Percentiles rank a stretch among this genome's conserved stretches.
Conservation (phyloP, 92 coral and sea anemone species). For the Epizoanthus scotinus region DNA sequence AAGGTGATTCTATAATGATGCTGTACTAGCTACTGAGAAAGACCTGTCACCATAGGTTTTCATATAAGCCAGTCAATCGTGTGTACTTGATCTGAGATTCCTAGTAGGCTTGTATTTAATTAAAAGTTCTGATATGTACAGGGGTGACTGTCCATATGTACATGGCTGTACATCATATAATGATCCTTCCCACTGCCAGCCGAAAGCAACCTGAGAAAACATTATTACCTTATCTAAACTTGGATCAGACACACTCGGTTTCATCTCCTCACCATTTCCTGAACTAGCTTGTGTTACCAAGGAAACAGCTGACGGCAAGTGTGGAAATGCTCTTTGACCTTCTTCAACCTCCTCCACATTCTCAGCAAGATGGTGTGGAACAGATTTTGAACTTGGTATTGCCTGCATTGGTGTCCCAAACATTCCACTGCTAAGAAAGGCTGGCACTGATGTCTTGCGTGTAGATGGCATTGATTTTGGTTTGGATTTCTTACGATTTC, state of each 20-base stretch:
- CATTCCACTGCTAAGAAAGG: conserved; percentile 22
- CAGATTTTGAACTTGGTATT: conserved; percentile 59
- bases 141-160: too few relatives aligned
- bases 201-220: not conserved
- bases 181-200: too few relatives aligned
- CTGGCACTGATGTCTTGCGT: conserved; percentile 58
- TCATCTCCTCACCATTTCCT: not conserved
- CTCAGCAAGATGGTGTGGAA: conserved; percentile 62
- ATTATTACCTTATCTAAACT: conserved; percentile 58
- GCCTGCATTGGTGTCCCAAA: not conserved
- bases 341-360: conserved; percentile 44
- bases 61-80: too few relatives aligned
- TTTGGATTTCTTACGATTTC: conserved; percentile 54
- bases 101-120: too few relatives aligned
- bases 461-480: conserved; percentile 48
- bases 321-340: conserved; percentile 59
- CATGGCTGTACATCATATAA: too few relatives aligned
- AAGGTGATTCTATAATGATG: too few relatives aligned
- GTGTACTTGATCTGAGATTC: too few relatives aligned
- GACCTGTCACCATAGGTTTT: too few relatives aligned
- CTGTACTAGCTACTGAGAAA: too few relatives aligned
- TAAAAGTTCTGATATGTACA: too few relatives aligned
- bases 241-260: conserved; percentile 32
- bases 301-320: conserved; percentile 94
- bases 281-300: conserved; percentile 68